Base-by-base conservation (phyloP, 1,140 invertebrate genomes). In the Drosophila bifasciata region DNA sequence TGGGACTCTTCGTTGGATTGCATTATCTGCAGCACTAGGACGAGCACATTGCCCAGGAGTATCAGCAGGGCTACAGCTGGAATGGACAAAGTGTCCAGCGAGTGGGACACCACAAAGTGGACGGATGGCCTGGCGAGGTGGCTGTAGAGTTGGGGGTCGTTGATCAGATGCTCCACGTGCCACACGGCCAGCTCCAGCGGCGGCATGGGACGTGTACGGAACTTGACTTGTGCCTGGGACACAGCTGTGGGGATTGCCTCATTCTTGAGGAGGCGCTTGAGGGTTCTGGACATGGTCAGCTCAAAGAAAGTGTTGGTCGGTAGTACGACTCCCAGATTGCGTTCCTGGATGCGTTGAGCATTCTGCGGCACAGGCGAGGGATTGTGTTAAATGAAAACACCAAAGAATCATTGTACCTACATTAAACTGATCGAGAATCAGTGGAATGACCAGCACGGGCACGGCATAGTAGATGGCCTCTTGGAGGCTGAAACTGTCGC, bases 341-440 rank as follows among this genome's bases (percentile, higher is more conserved):
- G 83, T 41, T 88, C 83, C 19, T 41, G 11, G 6, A 91, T 6
- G 90, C 84, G 92, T 19, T 71, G 49, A 15, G 79, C 84, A 21
- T 79, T 84, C 84, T 88, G 15, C 0, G 45, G 2, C 3, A 0
- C 3, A 40, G 15, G 0, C 2, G 1, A n/a, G 25, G 15, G 17
- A 8, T 5, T n/a, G 19, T 21, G 4, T 17, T 53, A 19, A 28
- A 32, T 13, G 9, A 15, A 56, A 25, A 3, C 36, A 44, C 13
- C 7, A 25, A 16, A 32, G 9, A 5, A 3, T 23, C 6, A 36
- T 13, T 0, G 32, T 9, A 50, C 80, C 72, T 23, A 89, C 84
- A 56, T 84, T 80, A 3, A 79, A 49, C 76, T 96, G 94, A 69
- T 96, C 95, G 1, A 92, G 93, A 61, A 94, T 94, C 17, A 96